Base-by-base conservation (phyloP, 2,888 invertebrate genomes). In the Chelonus formosanus region DNA sequence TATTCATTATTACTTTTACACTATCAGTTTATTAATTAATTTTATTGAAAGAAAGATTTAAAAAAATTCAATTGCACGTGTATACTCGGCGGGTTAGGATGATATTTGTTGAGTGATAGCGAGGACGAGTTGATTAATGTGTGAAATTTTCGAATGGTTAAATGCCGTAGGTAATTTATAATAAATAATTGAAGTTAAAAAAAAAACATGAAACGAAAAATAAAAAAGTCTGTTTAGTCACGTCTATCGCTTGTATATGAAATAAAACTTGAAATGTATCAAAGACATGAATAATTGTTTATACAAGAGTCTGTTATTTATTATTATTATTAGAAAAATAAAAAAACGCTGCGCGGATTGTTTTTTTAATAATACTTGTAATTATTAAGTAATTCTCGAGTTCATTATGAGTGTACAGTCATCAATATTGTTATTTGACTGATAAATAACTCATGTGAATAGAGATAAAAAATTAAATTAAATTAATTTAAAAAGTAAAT, bases 21-120 rank as follows among this genome's bases (percentile, higher is more conserved):
- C 48, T n/a, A n/a, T 48, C 48, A 10, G 48, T 48, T 69, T 68
- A 68, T 70, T 71, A 69, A 69, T 72, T 10, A 48, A 6, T n/a
- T 8, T n/a, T 7, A n/a, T 8, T 35, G n/a, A 20, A 40, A 8
- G 40, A 36, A 40, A 20, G 48, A 60, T 50, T 20, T 20, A 20
- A 20, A 32, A 6, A 55, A 10, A 61, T 67, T 67, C 71, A 73
- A 75, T 74, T 75, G 75, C 76, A 79, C 78, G 77, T 78, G 77
- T 78, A 20, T 20, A 20, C 77, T 78, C 74, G 73, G 72, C 76
- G 75, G 73, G 74, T 67, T 62, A 69, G 68, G 66, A 63, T 6
- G 5, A 40, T 50, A n/a, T 50, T 10, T 40, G 6, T 52, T 57
- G 44, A 57, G 63, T 63, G 45, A 40, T 50, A 65, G 58, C 20